Base-by-base conservation (phyloP, 2,797 vertebrate genomes). In the Lagodon rhomboides region DNA sequence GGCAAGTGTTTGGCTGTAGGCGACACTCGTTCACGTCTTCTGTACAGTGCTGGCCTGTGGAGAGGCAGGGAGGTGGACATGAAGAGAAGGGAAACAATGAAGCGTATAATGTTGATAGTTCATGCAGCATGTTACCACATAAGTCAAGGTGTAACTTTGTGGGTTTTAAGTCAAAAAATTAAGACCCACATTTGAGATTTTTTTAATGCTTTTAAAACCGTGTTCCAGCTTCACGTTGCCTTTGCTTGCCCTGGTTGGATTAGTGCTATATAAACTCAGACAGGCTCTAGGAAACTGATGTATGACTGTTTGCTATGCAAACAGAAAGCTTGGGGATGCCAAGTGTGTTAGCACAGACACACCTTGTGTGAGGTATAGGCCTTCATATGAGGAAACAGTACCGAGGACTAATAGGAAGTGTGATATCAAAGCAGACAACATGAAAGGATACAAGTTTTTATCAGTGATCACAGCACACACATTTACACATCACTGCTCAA, bases 21-120 rank as follows among this genome's bases (percentile, higher is more conserved):
- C 92, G 94, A 73, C 96, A 96, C 90, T 96, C 96, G 7, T 96
- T 95, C 74, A 96, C 96, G 8, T 96, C 96, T 71, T 96, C 95
- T 2, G 91, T 96, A 51, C 96, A 96, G 91, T 93, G 95, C 86
- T 96, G 96, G 84, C 96, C 96, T 96, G 82, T 51, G 44, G 68
- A 50, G 51, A 38, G 8, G 43, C 6, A 43, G 27, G 27, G 41
- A 17, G 2, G 20, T 5, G 47, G 3, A 43, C 5, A 55, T 5
- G 8, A 54, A 8, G 51, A 13, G 5, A 17, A 66, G 1, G 20
- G 47, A 20, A 54, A 47, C 27, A 53, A 20, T 12, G 13, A 6
- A 72, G 7, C 38, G 11, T 11, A 38, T 38, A 10, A 11, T 11
- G 38, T 38, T 38, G 11, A 11, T 11, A 38, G 38, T 38, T 10